Evolutionary conservation across 2,113 vertebrate species (phyloP), one percentile per base, ranked within the genome.

Genomic region (Lates calcarifer): DNA sequence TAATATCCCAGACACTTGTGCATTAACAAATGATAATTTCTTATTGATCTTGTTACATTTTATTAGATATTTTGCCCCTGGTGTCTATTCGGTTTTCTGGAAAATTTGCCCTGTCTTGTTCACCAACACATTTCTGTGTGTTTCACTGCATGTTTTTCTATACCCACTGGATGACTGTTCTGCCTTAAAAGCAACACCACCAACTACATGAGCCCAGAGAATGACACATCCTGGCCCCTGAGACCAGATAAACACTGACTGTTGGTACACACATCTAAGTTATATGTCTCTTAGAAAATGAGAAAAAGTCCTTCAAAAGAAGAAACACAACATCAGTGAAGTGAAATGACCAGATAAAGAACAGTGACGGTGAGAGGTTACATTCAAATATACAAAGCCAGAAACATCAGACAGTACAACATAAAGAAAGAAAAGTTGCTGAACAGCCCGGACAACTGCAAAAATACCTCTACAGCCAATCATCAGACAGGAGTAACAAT

Each of bases 111-210:
- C 5, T 1, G 12, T 41, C 28, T 3, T n/a, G 31, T 6, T 22
- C 14, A 61, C 6, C 15, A 26, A 15, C 31, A 60, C 51, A 28
- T 51, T 8, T 0, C 45, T 20, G 26, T n/a, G 43, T 61, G 12
- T 20, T 47, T 47, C 12, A 45, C 14, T 5, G 3, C 43, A 6
- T 17, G 14, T 39, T 8, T 43, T 41, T 47, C 1, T 45, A 2
- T 18, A 37, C 35, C 35, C 11, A 14, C 11, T 41, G 39, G 39
- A 12, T 7, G 3, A 41, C 39, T 13, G 39, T 41, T 41, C 39
- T 41, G 11, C 31, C 56, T 13, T 26, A 24, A 58, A 74, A 82
- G 28, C 37, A 71, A 24, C 78, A 74, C 33, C 53, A 55, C n/a
- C 43, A 12, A 4, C 24, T 35, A 49, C 20, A 78, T 61, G 31